Conservation (phyloP, 2,888 invertebrate genomes). For the Ditylenchus weischeri region DNA sequence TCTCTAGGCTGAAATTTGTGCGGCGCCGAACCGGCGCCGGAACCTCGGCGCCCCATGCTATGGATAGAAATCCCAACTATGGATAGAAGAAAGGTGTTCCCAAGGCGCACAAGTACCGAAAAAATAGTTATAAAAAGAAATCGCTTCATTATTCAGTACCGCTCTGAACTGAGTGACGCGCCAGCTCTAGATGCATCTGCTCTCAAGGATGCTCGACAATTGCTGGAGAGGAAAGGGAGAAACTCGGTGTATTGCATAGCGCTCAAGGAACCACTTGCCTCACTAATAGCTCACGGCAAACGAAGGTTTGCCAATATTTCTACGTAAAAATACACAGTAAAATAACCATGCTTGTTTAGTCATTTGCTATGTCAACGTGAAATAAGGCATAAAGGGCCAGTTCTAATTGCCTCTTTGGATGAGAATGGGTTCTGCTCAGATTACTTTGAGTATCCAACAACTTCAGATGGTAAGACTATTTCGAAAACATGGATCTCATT, state of each 20-base stretch:
- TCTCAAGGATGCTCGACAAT: background rate
- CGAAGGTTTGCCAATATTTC: slow-evolving; percentile 13
- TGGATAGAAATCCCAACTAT: too few species aligned
- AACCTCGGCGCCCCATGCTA: too few species aligned
- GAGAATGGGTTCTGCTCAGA: background rate
- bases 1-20: too few species aligned
- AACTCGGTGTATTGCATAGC: slow-evolving; percentile 24
- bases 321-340: slow-evolving; percentile 20
- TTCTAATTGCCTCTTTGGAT: slow-evolving; percentile 34
- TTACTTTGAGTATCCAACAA: background rate
- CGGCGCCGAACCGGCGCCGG: too few species aligned
- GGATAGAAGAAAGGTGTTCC: too few species aligned
- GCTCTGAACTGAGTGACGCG: background rate
- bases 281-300: slow-evolving; percentile 20
- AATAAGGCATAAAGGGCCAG: slow-evolving; percentile 40
- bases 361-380: slow-evolving; percentile 36
- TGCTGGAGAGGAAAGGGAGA: slow-evolving; percentile 15
- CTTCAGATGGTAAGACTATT: background rate
- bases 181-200: background rate
- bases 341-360: slow-evolving; percentile 21
- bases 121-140: background rate
- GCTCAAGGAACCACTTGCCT: slow-evolving; percentile 30
- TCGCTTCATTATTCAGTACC: background rate
- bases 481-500: background rate
- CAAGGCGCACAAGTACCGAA: too few species aligned